Evolutionary conservation across 2,888 invertebrate genomes (phyloP).

Genomic region (Galeruca laticollis): DNA sequence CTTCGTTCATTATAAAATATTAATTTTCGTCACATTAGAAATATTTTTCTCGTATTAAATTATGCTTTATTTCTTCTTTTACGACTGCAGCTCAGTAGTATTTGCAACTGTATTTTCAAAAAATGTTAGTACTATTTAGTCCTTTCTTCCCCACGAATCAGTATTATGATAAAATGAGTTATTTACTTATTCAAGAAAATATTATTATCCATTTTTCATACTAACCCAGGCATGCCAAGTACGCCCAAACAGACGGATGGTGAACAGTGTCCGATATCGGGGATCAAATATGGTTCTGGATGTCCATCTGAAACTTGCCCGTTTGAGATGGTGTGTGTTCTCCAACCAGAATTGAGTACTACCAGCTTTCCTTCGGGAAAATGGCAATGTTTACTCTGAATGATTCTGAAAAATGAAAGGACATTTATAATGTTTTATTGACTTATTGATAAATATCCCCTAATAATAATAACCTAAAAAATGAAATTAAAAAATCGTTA

Average conservation of each 20-base stretch:
- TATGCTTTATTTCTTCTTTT: too few species aligned
- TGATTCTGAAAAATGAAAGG: constrained; percentile 68
- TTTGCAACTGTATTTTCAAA: too few species aligned
- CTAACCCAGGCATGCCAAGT: constrained; percentile 80
- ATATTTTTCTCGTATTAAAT: too few species aligned
- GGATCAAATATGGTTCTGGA: constrained; percentile 12
- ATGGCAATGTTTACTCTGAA: constrained; percentile 74
- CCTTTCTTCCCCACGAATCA: background rate
- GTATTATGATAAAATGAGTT: background rate
- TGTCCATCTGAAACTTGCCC: constrained; percentile 65
- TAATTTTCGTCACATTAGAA: too few species aligned
- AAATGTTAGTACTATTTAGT: too few species aligned
- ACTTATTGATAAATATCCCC: too few species aligned
- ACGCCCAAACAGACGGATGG: constrained; percentile 74
- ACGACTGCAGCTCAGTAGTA: too few species aligned
- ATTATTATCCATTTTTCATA: too few species aligned
- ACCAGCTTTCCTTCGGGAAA: constrained; percentile 76
- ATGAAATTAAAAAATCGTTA: too few species aligned
- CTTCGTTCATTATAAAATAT: too few species aligned
- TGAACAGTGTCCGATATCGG: constrained; percentile 71
- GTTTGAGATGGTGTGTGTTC: constrained; percentile 70
- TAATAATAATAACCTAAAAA: too few species aligned
- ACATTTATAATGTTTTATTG: too few species aligned
- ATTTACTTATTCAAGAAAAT: background rate
- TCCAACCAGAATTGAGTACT: constrained; percentile 77